Conservation (phyloP, 2,113 vertebrate species). For the Stegastes partitus region DNA sequence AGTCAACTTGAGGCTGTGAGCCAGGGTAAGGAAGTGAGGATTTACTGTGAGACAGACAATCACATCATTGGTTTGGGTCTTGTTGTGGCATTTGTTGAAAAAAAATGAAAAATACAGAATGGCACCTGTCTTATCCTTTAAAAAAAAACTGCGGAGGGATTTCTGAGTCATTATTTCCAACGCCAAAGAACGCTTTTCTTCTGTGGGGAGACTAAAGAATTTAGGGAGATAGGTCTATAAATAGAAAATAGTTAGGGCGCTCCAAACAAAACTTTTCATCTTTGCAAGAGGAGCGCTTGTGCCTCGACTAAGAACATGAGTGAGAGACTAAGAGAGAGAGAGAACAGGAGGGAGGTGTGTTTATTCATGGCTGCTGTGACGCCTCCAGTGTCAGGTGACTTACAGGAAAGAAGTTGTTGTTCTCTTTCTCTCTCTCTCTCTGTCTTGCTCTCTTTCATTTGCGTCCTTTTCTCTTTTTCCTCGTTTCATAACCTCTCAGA, state of each 20-base stretch:
- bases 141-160: background rate
- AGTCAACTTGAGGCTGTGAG: too few relatives aligned
- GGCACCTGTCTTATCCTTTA: background rate
- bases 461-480: constrained; percentile 9
- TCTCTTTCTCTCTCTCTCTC: constrained; percentile 42
- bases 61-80: too few relatives aligned
- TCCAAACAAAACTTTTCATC: constrained; percentile 47
- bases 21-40: background rate
- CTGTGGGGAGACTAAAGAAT: background rate
- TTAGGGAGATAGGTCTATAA: constrained; percentile 3
- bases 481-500: constrained; percentile 37
- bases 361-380: constrained; percentile 68
- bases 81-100: background rate
- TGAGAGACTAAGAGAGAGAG: constrained; percentile 2
- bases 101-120: background rate
- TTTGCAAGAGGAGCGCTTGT: constrained; percentile 5
- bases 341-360: constrained; percentile 59
- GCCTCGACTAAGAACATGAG: constrained; percentile 29
- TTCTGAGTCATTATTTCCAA: background rate
- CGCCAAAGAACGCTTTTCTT: background rate
- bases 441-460: constrained; percentile 23
- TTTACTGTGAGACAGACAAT: background rate
- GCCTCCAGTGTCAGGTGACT: constrained; percentile 79
- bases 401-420: constrained; percentile 78
- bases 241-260: constrained; percentile 19